Conservation (phyloP, 1,140 invertebrate genomes). For the Helicoverpa armigera region DNA sequence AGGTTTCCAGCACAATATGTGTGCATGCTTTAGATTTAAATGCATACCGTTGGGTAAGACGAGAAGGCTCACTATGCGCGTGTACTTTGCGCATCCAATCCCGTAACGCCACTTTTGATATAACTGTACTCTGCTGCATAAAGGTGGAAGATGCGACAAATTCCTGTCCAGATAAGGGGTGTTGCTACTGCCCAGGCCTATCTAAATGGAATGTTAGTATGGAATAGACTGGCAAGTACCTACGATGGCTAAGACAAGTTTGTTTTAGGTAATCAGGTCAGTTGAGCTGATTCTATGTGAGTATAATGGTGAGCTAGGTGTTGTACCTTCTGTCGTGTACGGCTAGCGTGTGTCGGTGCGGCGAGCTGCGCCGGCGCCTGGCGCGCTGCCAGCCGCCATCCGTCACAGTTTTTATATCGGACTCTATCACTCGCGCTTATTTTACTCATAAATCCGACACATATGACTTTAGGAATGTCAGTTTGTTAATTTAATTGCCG, state of each 20-base stretch:
- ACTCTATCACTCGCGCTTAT: conserved; percentile 35
- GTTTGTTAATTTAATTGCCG: conserved; percentile 13
- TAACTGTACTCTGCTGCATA: too few relatives aligned
- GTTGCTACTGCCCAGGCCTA: too few relatives aligned
- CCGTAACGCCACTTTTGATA: too few relatives aligned
- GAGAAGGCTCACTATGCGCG: neutral
- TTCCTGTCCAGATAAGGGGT: too few relatives aligned
- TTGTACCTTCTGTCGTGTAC: neutral
- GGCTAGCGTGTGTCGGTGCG: neutral
- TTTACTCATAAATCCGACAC: conserved; percentile 50
- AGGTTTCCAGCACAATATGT: neutral
- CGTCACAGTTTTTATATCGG: conserved; percentile 43
- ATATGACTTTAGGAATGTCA: conserved; percentile 33
- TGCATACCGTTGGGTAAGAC: too few relatives aligned
- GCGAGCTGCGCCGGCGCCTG: conserved; percentile 14
- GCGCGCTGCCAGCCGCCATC: conserved; percentile 43
- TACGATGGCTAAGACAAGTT: too few relatives aligned
- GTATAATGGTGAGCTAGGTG: neutral
- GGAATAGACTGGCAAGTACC: too few relatives aligned
- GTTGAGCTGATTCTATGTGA: too few relatives aligned
- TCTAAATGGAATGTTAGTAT: too few relatives aligned
- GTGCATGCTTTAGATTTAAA: neutral
- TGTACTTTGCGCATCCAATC: neutral
- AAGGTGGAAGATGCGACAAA: too few relatives aligned
- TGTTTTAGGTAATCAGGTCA: too few relatives aligned